Conservation (phyloP, 1,140 invertebrate species). For the Hydropsyche tenuis region DNA sequence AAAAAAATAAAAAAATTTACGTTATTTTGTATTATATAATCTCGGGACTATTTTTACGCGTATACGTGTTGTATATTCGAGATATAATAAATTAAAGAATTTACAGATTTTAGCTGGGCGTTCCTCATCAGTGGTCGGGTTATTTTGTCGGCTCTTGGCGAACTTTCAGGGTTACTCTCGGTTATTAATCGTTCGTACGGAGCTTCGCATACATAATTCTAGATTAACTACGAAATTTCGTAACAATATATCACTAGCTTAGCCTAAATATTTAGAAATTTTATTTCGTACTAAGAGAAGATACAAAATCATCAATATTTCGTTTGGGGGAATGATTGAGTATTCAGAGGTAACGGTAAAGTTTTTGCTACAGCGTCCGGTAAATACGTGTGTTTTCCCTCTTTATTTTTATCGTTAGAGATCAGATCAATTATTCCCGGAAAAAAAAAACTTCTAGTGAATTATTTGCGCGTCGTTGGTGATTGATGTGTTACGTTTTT, state of each 20-base stretch:
- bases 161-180: not conserved
- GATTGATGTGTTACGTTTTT: constrained; percentile 14
- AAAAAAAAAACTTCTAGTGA: not conserved
- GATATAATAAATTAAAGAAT: not conserved
- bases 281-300: no score
- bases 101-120: no score
- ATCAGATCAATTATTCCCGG: not conserved
- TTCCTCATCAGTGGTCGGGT: no score
- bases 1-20: constrained; percentile 7
- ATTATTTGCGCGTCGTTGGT: constrained; percentile 16
- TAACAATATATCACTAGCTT: no score
- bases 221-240: not conserved
- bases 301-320: no score
- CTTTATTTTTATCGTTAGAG: not conserved
- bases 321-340: no score
- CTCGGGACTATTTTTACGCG: no score
- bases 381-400: not conserved
- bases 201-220: not conserved
- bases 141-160: not conserved
- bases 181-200: not conserved
- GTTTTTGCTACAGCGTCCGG: not conserved
- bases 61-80: no score
- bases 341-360: no score
- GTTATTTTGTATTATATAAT: no score
- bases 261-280: no score